Evolutionary conservation across 1,140 invertebrate genomes (phyloP).

Genomic region (Drosophila ironensis): DNA sequence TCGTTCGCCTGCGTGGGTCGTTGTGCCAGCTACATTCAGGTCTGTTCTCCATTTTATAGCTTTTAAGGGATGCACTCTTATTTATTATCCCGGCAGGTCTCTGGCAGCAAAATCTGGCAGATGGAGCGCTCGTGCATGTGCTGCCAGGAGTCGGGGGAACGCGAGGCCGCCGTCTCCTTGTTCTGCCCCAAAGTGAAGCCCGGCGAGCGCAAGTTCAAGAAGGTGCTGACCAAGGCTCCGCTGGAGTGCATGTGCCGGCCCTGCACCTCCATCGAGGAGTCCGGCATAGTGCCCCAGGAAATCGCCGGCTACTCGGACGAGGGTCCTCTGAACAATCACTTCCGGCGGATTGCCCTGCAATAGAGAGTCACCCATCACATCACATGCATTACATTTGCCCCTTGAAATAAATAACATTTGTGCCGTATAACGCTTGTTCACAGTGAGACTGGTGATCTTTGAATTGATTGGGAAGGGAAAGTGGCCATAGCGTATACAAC

Average conservation of each 20-base stretch:
- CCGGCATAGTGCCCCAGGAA: conserved; percentile 93
- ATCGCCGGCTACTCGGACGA: conserved; percentile 93
- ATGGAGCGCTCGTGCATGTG: conserved; percentile 97
- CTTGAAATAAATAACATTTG: conserved; percentile 53
- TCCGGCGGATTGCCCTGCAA: conserved; percentile 84
- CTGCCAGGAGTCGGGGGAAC: conserved; percentile 95
- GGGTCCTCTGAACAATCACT: conserved; percentile 88
- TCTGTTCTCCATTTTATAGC: conserved; percentile 79
- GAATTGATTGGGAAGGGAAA: too few relatives aligned
- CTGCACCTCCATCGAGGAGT: conserved; percentile 93
- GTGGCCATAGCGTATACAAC: too few relatives aligned
- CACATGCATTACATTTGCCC: conserved; percentile 22
- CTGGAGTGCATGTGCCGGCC: conserved; percentile 96
- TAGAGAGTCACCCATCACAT: conserved; percentile 48
- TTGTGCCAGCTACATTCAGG: conserved; percentile 96
- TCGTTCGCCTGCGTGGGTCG: conserved; percentile 95
- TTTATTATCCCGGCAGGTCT: conserved; percentile 86
- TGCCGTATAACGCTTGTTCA: conserved; percentile 24
- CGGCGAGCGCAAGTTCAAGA: conserved; percentile 92
- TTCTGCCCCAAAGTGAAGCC: conserved; percentile 94
- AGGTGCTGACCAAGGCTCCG: conserved; percentile 94
- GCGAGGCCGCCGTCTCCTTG: conserved; percentile 93
- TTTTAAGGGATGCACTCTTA: neutral
- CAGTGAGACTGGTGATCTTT: conserved; percentile 17
- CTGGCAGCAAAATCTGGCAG: conserved; percentile 98